phyloP scores from a whole-genome alignment of 2,113 vertebrate species.

The Microtus oregoni region DNA sequence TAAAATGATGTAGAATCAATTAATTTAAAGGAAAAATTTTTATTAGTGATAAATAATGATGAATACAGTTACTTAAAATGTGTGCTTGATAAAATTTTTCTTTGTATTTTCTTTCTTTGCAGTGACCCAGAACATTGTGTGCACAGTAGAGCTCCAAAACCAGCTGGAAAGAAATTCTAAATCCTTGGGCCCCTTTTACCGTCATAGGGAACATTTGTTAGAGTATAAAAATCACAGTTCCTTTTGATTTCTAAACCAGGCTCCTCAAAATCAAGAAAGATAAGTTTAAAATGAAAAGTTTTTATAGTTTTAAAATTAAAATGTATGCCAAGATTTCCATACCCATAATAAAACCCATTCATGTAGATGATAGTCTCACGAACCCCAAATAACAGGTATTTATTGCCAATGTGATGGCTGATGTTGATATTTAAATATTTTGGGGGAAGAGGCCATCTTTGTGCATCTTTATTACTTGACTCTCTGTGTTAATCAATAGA shows the following conservation, averaged over 20 bases:
- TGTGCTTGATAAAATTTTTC: not conserved
- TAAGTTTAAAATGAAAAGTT: not conserved
- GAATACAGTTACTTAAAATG: not conserved
- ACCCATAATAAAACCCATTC: not conserved
- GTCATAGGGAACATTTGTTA: not conserved
- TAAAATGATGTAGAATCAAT: not conserved
- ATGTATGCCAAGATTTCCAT: not conserved
- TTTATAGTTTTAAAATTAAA: constrained; percentile 16
- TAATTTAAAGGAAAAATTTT: not conserved
- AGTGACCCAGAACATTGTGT: not conserved
- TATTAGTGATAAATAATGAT: not conserved
- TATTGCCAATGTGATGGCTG: not conserved
- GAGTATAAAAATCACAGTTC: constrained; percentile 47
- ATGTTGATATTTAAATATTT: not conserved
- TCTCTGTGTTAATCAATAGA: not conserved
- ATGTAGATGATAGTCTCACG: not conserved
- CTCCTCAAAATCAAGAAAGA: constrained; percentile 9
- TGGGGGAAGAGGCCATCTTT: not conserved
- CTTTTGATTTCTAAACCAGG: constrained; percentile 24
- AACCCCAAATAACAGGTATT: not conserved
- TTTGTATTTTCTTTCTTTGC: not conserved
- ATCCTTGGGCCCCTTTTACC: not conserved
- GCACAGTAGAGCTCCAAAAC: not conserved
- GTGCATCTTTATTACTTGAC: not conserved
- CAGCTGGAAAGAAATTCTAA: constrained; percentile 43